Base-by-base conservation (phyloP, 2,797 vertebrate species). In the Pseudocheirus occidentalis region DNA sequence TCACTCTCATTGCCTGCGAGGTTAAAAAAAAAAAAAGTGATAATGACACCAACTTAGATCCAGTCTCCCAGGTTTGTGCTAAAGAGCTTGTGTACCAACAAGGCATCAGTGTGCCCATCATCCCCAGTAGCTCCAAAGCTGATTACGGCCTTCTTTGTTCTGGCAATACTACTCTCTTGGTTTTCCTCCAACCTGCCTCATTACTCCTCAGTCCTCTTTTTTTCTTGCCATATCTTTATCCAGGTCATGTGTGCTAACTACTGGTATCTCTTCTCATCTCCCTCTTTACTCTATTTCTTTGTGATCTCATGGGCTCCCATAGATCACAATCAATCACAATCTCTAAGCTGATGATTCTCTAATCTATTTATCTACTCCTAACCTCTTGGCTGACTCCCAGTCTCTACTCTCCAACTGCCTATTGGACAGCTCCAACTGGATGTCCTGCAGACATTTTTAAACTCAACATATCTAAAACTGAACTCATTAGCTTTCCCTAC, bases 1-100 rank as follows among this genome's bases (percentile, higher is more conserved):
- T 99, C 95, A 99, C 98, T n/a, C 96, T 98, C 99, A 99, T 99
- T 1, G 95, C 98, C 99, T 99, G 97, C 54, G 18, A 62, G 55
- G 52, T 5, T 34, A 81, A 93, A 91, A 24, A 91, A 93, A 91
- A 24, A 91, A 24, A 91, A 95, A 95, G 11, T 7, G 92, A 93
- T 21, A 21, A 89, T 5, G 73, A 87, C 73, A 87, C 24, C 40
- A 50, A 4, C 40, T 87, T 50, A 4, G 40, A 81, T 40, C 66
- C 66, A 81, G 6, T 46, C 66, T 81, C 66, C 59, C 66, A 46
- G 66, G 66, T 24, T 18, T 24, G n/a, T 40, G 18, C 24, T 66
- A 66, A n/a, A 66, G 34, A 66, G 62, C 62, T 16, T 13, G 1
- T 18, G 34, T 66, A 81, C n/a, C 7, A 81, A 81, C 66, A 81